phyloP scores from a whole-genome alignment of 1,140 invertebrate species.

The Latrodectus geometricus region DNA sequence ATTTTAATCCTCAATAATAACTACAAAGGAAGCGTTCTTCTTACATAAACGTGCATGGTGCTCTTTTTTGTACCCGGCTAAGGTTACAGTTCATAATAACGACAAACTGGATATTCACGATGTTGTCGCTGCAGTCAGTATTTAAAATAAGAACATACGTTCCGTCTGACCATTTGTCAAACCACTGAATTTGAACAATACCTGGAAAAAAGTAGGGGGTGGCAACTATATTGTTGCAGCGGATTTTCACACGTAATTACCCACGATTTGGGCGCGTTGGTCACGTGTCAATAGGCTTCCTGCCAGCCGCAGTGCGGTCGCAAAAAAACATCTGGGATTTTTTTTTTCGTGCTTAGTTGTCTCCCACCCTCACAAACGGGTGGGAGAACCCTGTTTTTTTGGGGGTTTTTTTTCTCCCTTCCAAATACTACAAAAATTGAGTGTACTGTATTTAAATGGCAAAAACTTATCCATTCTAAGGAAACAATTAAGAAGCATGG shows the following conservation, averaged over 20 bases:
- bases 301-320: slow-evolving; percentile 31
- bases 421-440: too few species aligned
- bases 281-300: slow-evolving; percentile 57
- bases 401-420: not conserved
- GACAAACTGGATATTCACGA: slow-evolving; percentile 7
- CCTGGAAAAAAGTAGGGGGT: slow-evolving; percentile 17
- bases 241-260: slow-evolving; percentile 59
- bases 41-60: not conserved
- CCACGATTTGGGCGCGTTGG: slow-evolving; percentile 50
- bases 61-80: slow-evolving; percentile 2
- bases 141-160: not conserved
- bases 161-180: slow-evolving; percentile 47
- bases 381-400: not conserved
- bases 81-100: slow-evolving; percentile 49
- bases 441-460: too few species aligned
- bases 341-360: slow-evolving; percentile 9
- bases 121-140: slow-evolving; percentile 15
- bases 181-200: slow-evolving; percentile 29
- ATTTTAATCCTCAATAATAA: slow-evolving; percentile 22
- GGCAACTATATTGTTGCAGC: slow-evolving; percentile 40
- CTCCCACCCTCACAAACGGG: slow-evolving; percentile 6
- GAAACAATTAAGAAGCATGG: too few species aligned
- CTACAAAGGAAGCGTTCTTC: not conserved
- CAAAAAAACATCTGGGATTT: slow-evolving; percentile 54
- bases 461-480: too few species aligned